These are phyloP conservation scores for Protophormia terraenovae DNA, from an alignment of 2,888 invertebrate species.

Conservation along the genomic window DNA sequence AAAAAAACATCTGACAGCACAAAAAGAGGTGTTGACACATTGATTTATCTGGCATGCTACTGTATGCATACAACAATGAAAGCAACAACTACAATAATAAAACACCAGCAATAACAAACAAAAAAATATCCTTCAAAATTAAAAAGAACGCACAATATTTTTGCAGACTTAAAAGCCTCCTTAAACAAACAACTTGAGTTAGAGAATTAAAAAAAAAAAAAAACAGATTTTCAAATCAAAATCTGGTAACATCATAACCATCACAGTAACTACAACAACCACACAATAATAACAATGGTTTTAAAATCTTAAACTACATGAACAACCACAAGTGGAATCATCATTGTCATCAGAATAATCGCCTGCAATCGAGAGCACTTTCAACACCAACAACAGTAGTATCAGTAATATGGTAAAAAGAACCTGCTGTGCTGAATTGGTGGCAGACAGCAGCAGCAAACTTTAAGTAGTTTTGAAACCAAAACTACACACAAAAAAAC, in stretches of 20 bases:
- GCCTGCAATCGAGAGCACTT: constrained; percentile 33
- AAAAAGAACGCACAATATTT: constrained; percentile 57
- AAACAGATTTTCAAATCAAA: constrained; percentile 73
- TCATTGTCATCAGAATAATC: constrained; percentile 35
- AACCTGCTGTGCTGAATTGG: constrained; percentile 66
- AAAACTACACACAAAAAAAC: constrained; percentile 35
- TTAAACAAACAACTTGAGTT: constrained; percentile 35
- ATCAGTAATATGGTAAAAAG: constrained; percentile 21
- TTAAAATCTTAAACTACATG: constrained; percentile 44
- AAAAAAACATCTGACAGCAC: constrained; percentile 79
- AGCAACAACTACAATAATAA: constrained; percentile 47
- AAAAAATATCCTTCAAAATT: constrained; percentile 39
- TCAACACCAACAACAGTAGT: not conserved
- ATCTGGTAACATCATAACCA: constrained; percentile 68
- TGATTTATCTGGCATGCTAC: constrained; percentile 80
- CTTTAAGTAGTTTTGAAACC: constrained; percentile 38
- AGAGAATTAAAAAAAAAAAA: not conserved
- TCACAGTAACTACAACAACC: constrained; percentile 25
- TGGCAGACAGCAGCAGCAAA: constrained; percentile 34
- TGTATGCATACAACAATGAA: constrained; percentile 65
- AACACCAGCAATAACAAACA: not conserved
- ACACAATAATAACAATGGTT: constrained; percentile 66
- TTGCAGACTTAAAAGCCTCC: constrained; percentile 22
- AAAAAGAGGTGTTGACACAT: constrained; percentile 82
- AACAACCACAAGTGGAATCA: constrained; percentile 49